Conservation (phyloP, 2,888 invertebrate genomes). For the Furcula furcula region DNA sequence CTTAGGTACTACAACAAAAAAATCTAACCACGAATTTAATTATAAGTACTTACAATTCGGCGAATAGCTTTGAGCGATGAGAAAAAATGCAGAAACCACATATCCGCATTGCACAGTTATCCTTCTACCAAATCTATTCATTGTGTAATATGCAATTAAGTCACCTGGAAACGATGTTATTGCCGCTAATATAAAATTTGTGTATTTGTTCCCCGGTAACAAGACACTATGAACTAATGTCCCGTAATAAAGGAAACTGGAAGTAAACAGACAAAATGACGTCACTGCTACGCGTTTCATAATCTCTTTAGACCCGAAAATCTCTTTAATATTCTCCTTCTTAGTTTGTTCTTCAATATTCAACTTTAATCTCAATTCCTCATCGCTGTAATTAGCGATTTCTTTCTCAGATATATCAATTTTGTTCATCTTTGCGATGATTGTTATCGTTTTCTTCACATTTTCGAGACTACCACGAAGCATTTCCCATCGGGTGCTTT, state of each 20-base stretch:
- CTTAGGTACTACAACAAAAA: too few species aligned
- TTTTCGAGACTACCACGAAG: conserved; percentile 50
- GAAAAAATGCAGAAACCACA: conserved; percentile 45
- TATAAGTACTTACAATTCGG: conserved; percentile 52
- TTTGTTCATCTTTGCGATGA: conserved; percentile 49
- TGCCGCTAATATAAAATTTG: conserved; percentile 56
- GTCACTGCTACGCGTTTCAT: conserved; percentile 53
- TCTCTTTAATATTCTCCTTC: conserved; percentile 51
- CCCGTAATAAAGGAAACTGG: conserved; percentile 64
- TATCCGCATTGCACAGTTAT: conserved; percentile 57
- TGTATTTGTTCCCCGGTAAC: conserved; percentile 64
- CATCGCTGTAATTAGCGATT: conserved; percentile 46
- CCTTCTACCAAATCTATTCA: conserved; percentile 56
- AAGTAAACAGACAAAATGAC: conserved; percentile 58
- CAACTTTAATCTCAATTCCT: conserved; percentile 47
- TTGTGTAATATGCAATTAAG: conserved; percentile 49
- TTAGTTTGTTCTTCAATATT: conserved; percentile 52
- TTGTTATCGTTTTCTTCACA: conserved; percentile 50
- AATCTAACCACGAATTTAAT: too few species aligned
- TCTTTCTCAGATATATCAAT: conserved; percentile 42
- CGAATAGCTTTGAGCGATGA: conserved; percentile 51
- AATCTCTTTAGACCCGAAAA: conserved; percentile 56
- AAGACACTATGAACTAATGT: conserved; percentile 54
- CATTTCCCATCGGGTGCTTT: conserved; percentile 66
- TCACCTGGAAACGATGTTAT: conserved; percentile 64